phyloP scores from a whole-genome alignment of 2,797 vertebrate species.

The Neopelma chrysocephalum region DNA sequence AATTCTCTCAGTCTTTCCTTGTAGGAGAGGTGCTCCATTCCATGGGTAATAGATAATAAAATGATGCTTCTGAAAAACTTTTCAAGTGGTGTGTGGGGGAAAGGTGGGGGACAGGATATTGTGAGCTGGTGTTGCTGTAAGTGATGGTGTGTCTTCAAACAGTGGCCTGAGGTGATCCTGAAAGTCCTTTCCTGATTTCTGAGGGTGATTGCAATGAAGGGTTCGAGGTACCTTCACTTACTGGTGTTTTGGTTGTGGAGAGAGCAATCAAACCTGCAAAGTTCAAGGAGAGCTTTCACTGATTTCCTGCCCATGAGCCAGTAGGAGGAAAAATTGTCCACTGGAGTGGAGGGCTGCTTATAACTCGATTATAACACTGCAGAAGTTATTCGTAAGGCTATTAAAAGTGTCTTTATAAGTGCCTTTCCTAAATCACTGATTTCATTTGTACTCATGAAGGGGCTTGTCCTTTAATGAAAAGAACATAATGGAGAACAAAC shows the following conservation, averaged over 20 bases:
- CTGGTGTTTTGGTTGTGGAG: background rate
- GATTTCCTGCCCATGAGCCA: background rate
- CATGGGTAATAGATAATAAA: background rate
- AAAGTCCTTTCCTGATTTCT: background rate
- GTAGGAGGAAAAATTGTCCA: background rate
- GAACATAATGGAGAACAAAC: background rate
- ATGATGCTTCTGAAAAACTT: background rate
- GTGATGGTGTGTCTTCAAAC: background rate
- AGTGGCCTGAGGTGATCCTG: background rate
- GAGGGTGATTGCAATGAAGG: rapidly evolving
- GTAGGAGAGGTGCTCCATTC: background rate
- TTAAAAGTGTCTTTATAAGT: background rate
- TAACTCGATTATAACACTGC: rapidly evolving
- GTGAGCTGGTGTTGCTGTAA: background rate
- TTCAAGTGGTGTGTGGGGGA: background rate
- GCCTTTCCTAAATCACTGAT: background rate
- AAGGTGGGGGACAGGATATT: background rate
- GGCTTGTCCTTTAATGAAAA: background rate
- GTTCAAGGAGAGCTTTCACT: background rate
- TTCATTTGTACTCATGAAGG: background rate
- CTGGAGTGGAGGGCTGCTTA: background rate
- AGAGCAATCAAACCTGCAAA: rapidly evolving
- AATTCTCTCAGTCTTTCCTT: background rate
- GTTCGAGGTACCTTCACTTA: background rate
- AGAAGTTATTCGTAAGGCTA: background rate